Evolutionary conservation across 92 coral and sea anemone species (phyloP).

Genomic region (Porites divaricata): DNA sequence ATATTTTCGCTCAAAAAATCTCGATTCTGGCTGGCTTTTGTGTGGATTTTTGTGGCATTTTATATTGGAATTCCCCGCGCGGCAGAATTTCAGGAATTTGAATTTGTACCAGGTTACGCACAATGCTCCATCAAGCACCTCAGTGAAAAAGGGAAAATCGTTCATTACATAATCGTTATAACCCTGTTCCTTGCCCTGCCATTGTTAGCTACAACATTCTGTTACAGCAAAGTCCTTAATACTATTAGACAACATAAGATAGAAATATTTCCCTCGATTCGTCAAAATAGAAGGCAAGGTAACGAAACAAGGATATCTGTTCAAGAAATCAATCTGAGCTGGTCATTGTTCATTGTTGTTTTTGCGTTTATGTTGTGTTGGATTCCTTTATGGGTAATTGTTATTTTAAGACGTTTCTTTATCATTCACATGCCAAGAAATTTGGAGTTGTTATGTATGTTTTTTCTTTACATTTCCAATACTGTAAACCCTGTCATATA

Average conservation of each 20-base stretch:
- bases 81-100: slow-evolving; percentile 17
- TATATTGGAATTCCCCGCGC: slow-evolving; percentile 32
- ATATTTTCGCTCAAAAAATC: slow-evolving; percentile 32
- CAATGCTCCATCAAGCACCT: slow-evolving; percentile 45
- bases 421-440: slow-evolving; percentile 26
- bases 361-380: slow-evolving; percentile 38
- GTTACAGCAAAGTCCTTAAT: slow-evolving; percentile 26
- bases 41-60: slow-evolving; percentile 33
- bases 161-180: slow-evolving; percentile 36
- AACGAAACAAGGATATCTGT: slow-evolving; percentile 25
- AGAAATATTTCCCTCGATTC: slow-evolving; percentile 16
- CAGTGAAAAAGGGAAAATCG: slow-evolving; percentile 4
- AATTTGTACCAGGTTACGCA: slow-evolving; percentile 51
- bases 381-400: slow-evolving; percentile 48
- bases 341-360: slow-evolving; percentile 36
- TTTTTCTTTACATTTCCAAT: slow-evolving; percentile 43
- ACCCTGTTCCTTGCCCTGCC: slow-evolving; percentile 29
- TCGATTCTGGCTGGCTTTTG: slow-evolving; percentile 10
- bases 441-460: slow-evolving; percentile 42
- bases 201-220: slow-evolving; percentile 6
- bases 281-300: slow-evolving; percentile 13
- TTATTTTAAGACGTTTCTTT: slow-evolving; percentile 27
- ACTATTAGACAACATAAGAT: slow-evolving; percentile 22
- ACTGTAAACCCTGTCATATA: slow-evolving; percentile 42
- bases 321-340: slow-evolving; percentile 38